These are phyloP conservation scores for Penaeus chinensis DNA, from an alignment of 1,140 invertebrate species.

Conservation along the genomic window DNA sequence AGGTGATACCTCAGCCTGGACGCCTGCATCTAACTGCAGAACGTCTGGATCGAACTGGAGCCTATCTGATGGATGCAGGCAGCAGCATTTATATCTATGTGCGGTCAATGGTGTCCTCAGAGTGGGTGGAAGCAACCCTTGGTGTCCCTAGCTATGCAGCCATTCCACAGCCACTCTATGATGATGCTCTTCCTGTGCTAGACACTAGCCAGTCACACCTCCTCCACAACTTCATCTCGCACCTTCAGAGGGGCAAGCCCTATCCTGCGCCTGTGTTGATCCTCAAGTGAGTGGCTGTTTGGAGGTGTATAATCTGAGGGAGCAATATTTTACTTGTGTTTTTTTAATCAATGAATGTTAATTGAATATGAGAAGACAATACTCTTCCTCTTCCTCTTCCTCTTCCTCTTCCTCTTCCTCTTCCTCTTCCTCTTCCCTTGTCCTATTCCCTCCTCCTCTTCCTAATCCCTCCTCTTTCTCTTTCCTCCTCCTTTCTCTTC, in stretches of 20 bases:
- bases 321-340: no score
- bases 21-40: constrained; percentile 76
- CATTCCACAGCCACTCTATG: constrained; percentile 72
- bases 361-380: no score
- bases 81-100: constrained; percentile 88
- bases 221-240: constrained; percentile 84
- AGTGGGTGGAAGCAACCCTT: constrained; percentile 77
- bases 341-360: no score
- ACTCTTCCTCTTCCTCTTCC: no score
- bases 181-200: constrained; percentile 78
- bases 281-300: constrained; percentile 31
- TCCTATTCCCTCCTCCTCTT: no score
- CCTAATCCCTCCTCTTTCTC: no score
- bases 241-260: constrained; percentile 75
- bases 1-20: constrained; percentile 69
- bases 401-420: no score
- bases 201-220: constrained; percentile 81
- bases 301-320: no score
- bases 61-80: constrained; percentile 91
- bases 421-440: no score
- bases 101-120: constrained; percentile 81
- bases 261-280: constrained; percentile 41
- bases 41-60: constrained; percentile 85
- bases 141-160: constrained; percentile 71
- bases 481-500: no score